phyloP scores from a whole-genome alignment of 2,113 vertebrate species.

The Vombatus ursinus region DNA sequence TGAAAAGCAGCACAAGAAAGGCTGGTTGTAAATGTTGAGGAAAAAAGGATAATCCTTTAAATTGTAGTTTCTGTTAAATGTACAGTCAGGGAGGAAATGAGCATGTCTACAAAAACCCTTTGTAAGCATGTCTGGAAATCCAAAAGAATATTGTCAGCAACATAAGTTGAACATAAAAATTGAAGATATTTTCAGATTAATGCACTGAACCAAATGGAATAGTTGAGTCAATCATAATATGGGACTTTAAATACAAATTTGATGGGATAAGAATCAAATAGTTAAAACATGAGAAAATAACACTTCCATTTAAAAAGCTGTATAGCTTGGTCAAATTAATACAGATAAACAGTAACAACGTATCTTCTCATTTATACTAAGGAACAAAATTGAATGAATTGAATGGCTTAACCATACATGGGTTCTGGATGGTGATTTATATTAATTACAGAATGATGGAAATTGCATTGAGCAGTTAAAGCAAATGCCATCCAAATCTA shows the following conservation, averaged over 20 bases:
- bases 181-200: conserved; percentile 39
- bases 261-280: conserved; percentile 32
- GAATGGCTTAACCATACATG: not conserved
- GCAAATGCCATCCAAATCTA: not conserved
- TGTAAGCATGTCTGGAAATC: conserved; percentile 42
- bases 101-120: not conserved
- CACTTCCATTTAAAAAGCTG: conserved; percentile 11
- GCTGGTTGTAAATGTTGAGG: conserved; percentile 1
- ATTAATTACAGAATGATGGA: conserved; percentile 19
- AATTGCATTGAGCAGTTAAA: conserved; percentile 19
- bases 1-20: not conserved
- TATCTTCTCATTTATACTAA: conserved; percentile 13
- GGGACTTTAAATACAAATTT: too few relatives aligned
- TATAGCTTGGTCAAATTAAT: not conserved
- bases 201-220: conserved; percentile 22
- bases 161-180: not conserved
- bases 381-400: not conserved
- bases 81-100: not conserved
- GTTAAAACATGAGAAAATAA: not conserved
- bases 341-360: conserved; percentile 13
- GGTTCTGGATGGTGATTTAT: conserved; percentile 20
- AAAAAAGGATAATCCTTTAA: not conserved
- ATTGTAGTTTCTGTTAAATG: conserved; percentile 3
- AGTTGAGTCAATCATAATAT: too few relatives aligned
- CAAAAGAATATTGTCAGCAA: conserved; percentile 23